Base-by-base conservation (phyloP, 2,797 vertebrate species). In the Hozukius guyotensis region DNA sequence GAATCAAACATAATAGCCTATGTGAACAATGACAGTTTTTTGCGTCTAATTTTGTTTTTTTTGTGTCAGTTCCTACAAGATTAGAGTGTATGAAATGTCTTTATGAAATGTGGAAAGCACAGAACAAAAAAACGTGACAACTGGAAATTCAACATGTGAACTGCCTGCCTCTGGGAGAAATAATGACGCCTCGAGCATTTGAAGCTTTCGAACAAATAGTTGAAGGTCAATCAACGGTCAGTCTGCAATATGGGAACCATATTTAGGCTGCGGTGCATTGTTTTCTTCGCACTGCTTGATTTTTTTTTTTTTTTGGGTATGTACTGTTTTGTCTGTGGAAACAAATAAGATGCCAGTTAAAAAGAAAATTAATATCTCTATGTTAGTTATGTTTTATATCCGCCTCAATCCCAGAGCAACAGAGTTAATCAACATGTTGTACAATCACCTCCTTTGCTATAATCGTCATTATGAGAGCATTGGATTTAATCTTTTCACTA, bases 151-250 rank as follows among this genome's bases (percentile, higher is more conserved):
- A 32, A n/a, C 6, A 8, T 65, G 49, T 59, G n/a, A 27, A 61
- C 3, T 46, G 0, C 22, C 64, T 75, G 72, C 73, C 16, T 74
- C 12, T 10, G 4, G 55, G 8, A 78, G 3, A 68, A 73, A 62
- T 27, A 16, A 22, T 16, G 6, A 3, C 2, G 8, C 13, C 29
- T 68, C 4, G 1, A 56, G 46, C 61, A 57, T 72, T 68, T 60
- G 3, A 72, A 80, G 22, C 65, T 56, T 46, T 62, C 7, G 59
- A 84, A 82, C 67, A 84, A 84, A 63, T 29, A 31, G 0, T 56
- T 52, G 7, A 69, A 27, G 24, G n/a, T 62, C 67, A 72, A 20
- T 55, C 34, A 75, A 5, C 0, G 12, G 64, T 64, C 36, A 38
- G 22, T 65, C 63, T 75, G 59, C 32, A 61, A 66, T 20, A 22